Evolutionary conservation across 2,113 vertebrate species (phyloP), one percentile per base, ranked within the genome.

Genomic region (Pollachius pollachius): DNA sequence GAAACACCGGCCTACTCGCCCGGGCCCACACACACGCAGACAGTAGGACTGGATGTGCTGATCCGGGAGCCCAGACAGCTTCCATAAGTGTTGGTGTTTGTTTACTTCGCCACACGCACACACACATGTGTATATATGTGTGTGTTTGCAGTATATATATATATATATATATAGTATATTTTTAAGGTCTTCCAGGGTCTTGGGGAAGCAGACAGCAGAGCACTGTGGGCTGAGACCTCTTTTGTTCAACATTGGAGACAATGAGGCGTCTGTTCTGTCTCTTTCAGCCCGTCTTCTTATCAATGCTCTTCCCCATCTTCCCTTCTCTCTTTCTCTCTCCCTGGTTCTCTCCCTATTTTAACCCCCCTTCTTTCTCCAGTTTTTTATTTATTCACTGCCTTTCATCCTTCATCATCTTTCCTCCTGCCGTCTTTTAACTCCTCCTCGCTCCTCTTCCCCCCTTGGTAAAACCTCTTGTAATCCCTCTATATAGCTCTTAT

Each of bases 201-300:
- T 67, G 61, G 75, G 30, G 11, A 41, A 41, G 74, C 80, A 87
- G 84, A 88, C 86, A 82, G 80, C 58, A 5, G 80, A 80, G 72
- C 87, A 80, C 83, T 85, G 84, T 85, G 77, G 82, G 85, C 83
- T 89, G 83, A 86, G 72, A 82, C 80, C 72, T 78, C 85, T 84
- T 88, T 88, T 85, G 86, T 88, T 88, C 77, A 67, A 72, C 66
- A 74, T 63, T 1, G 59, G 59, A 76, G 77, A 90, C 89, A 90
- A 89, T 86, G 73, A 81, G 30, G 1, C 2, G 34, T 70, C 82
- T 87, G 85, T 89, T 74, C 77, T 72, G 37, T 65, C 64, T 52
- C n/a, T 65, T 57, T 48, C 41, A 12, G 7, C 6, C 12, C 12
- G 41, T 48, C 41, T 9, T 48, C 41, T 48, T 48, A 48, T 48